Percentiles rank a stretch among this genome's conserved stretches.
phyloP scores from a whole-genome alignment of 1,140 invertebrate species.

The Ceratosolen fusciceps region DNA sequence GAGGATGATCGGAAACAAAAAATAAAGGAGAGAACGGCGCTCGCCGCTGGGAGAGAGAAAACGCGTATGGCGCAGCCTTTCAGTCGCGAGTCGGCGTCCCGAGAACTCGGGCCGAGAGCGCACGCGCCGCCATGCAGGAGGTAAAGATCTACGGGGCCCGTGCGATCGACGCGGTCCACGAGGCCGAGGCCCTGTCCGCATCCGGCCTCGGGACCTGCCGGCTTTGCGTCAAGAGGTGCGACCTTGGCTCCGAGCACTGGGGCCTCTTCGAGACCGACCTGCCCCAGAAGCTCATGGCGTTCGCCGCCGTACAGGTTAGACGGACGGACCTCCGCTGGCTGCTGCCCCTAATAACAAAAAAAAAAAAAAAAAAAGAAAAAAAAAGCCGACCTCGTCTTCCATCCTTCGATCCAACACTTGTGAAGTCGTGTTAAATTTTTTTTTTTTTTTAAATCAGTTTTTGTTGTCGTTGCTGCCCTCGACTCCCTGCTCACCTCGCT shows the following conservation, averaged over 20 bases:
- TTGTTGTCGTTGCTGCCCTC: no score
- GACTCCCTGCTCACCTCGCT: neutral
- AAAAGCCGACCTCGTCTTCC: no score
- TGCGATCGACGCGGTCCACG: neutral
- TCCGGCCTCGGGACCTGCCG: constrained; percentile 11
- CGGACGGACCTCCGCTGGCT: neutral
- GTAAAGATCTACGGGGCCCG: constrained; percentile 19
- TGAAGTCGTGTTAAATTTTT: no score
- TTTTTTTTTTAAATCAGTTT: no score
- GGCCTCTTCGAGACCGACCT: constrained; percentile 48
- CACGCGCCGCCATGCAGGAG: constrained; percentile 4
- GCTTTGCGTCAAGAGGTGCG: constrained; percentile 27
- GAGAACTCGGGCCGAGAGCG: neutral
- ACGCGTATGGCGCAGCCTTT: neutral
- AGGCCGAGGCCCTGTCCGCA: neutral
- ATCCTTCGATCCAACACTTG: no score
- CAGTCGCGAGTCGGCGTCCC: constrained; percentile 11
- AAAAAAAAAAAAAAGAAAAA: no score
- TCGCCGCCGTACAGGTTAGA: constrained; percentile 66
- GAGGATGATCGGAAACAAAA: constrained; percentile 1
- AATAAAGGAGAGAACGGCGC: neutral
- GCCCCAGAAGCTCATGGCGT: constrained; percentile 60
- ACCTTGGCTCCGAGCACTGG: neutral
- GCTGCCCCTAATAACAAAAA: no score
- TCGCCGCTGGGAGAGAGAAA: no score